These are phyloP conservation scores for Iphiclides podalirius DNA, from an alignment of 2,888 invertebrate genomes.

Conservation along the genomic window DNA sequence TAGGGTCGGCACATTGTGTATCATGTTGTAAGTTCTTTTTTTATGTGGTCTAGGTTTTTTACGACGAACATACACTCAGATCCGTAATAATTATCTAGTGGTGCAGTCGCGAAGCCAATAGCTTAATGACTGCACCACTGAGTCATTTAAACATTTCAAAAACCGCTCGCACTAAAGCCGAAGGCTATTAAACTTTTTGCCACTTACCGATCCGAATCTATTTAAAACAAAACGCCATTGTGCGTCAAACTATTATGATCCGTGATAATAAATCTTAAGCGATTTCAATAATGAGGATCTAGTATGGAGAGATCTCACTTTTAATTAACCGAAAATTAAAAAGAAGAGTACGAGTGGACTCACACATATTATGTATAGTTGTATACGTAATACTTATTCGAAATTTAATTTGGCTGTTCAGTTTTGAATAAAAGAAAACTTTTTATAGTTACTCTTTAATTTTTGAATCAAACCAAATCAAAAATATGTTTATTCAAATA, in stretches of 20 bases:
- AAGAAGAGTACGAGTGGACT: neutral
- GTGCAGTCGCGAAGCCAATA: too few relatives aligned
- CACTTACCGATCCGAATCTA: neutral
- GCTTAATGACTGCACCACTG: too few relatives aligned
- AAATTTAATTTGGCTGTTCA: neutral
- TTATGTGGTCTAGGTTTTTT: too few relatives aligned
- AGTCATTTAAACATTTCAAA: too few relatives aligned
- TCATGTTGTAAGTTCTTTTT: too few relatives aligned
- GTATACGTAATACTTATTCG: neutral
- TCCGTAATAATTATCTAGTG: too few relatives aligned
- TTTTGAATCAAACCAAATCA: too few relatives aligned
- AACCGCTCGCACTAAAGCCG: neutral
- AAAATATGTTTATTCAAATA: too few relatives aligned
- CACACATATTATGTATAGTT: too few relatives aligned
- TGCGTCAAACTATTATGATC: slow-evolving; percentile 12
- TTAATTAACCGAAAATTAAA: neutral
- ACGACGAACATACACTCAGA: too few relatives aligned
- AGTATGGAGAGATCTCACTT: neutral
- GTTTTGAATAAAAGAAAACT: neutral
- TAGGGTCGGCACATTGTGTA: too few relatives aligned
- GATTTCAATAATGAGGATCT: slow-evolving; percentile 7
- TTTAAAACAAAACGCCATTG: slow-evolving; percentile 7
- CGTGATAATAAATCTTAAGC: slow-evolving; percentile 12
- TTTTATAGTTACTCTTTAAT: too few relatives aligned
- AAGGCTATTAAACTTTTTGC: neutral